Evolutionary conservation across 1,140 invertebrate species (phyloP).

Genomic region (Drosophila santomea): DNA sequence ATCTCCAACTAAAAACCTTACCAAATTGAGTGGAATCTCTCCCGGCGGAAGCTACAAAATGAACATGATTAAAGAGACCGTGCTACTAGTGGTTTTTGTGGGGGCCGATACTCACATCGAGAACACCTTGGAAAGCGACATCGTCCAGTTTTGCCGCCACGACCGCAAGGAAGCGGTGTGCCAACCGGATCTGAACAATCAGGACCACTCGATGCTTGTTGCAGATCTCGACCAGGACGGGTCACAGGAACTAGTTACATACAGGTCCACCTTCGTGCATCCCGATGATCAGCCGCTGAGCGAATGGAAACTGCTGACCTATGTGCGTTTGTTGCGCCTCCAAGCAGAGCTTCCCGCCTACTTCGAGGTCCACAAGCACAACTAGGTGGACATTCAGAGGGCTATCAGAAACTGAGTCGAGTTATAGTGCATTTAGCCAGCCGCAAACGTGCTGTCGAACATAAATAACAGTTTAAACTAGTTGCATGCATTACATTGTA

Average conservation of each 20-base stretch:
- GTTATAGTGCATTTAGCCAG: conserved; percentile 55
- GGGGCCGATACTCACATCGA: conserved; percentile 89
- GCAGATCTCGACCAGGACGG: conserved; percentile 90
- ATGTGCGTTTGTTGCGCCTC: conserved; percentile 88
- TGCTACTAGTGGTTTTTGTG: conserved; percentile 91
- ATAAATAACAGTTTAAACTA: conserved; percentile 58
- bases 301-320: conserved; percentile 87
- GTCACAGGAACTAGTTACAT: conserved; percentile 90
- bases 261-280: conserved; percentile 88
- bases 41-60: conserved; percentile 70
- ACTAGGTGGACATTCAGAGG: conserved; percentile 42
- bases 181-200: conserved; percentile 90
- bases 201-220: conserved; percentile 89
- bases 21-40: conserved; percentile 19
- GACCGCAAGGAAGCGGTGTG: conserved; percentile 86
- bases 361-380: conserved; percentile 84
- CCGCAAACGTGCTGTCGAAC: conserved; percentile 34
- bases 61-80: conserved; percentile 87
- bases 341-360: conserved; percentile 89
- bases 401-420: neutral
- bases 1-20: conserved; percentile 58
- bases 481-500: conserved; percentile 66
- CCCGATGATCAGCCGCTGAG: conserved; percentile 80
- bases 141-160: conserved; percentile 89
- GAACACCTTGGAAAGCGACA: conserved; percentile 90